phyloP scores from a whole-genome alignment of 2,888 invertebrate genomes.

The Choreutis nemorana region DNA sequence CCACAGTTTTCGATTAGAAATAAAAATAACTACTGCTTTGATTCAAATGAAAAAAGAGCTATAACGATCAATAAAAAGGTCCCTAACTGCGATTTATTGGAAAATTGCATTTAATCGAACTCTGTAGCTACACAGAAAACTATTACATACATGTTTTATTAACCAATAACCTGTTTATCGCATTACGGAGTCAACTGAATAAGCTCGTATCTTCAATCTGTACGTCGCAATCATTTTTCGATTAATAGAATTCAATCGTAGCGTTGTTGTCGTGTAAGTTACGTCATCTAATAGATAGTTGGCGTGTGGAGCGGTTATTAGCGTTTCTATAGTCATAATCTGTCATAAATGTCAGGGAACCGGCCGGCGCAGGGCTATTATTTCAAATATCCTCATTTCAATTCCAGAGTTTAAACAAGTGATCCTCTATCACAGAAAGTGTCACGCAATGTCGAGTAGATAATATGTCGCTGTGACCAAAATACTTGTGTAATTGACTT shows the following conservation, averaged over 20 bases:
- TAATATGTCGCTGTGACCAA: conserved; percentile 19
- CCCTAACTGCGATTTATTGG: too few species aligned
- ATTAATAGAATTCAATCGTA: conserved; percentile 48
- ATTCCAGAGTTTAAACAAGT: conserved; percentile 41
- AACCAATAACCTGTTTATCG: background rate
- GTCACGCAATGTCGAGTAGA: conserved; percentile 41
- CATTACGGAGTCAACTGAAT: background rate
- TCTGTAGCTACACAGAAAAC: too few species aligned
- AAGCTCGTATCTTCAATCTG: conserved; percentile 23
- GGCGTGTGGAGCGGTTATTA: conserved; percentile 52
- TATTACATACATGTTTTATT: background rate
- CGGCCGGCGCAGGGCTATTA: conserved; percentile 39
- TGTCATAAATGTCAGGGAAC: conserved; percentile 56
- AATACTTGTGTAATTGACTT: conserved; percentile 27
- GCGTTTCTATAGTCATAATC: conserved; percentile 48
- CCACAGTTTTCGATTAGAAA: too few species aligned
- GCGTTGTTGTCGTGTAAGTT: conserved; percentile 34
- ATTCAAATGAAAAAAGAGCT: background rate
- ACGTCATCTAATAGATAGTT: conserved; percentile 54
- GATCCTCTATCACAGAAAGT: conserved; percentile 34
- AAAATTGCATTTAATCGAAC: too few species aligned
- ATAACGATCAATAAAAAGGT: too few species aligned
- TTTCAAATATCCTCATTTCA: conserved; percentile 44
- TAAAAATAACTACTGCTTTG: too few species aligned
- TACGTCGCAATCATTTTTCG: conserved; percentile 37